These are phyloP conservation scores for Drosophila melanocephala DNA, from an alignment of 2,888 invertebrate species.

Conservation along the genomic window DNA sequence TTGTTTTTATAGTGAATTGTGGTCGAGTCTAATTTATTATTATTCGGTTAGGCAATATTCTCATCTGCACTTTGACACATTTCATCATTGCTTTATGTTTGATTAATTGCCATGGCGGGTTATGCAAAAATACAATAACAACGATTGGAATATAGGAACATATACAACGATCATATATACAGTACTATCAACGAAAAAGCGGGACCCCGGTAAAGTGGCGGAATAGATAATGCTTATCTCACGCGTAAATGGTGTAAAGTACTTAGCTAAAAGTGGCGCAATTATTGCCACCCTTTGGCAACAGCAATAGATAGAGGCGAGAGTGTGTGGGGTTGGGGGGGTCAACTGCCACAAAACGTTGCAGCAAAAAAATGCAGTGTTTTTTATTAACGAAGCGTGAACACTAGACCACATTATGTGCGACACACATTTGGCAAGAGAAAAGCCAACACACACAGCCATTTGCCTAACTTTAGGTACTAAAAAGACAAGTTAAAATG, in stretches of 20 bases:
- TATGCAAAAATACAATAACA: slow-evolving; percentile 37
- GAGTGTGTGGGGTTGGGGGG: neutral
- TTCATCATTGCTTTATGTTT: slow-evolving; percentile 37
- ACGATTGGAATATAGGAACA: slow-evolving; percentile 15
- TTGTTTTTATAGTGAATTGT: neutral
- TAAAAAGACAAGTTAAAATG: slow-evolving; percentile 21
- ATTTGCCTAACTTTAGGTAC: slow-evolving; percentile 58
- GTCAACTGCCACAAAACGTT: slow-evolving; percentile 34
- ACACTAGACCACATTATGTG: slow-evolving; percentile 79
- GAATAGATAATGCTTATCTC: slow-evolving; percentile 69
- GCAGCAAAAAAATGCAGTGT: slow-evolving; percentile 40
- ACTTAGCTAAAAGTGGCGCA: slow-evolving; percentile 64
- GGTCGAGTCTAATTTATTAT: neutral
- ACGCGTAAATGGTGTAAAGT: slow-evolving; percentile 67
- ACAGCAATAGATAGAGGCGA: neutral
- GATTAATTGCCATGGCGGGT: slow-evolving; percentile 48
- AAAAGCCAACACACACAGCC: slow-evolving; percentile 21
- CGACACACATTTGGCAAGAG: slow-evolving; percentile 69
- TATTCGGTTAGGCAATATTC: slow-evolving; percentile 37
- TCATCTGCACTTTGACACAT: slow-evolving; percentile 47
- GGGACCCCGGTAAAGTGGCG: neutral
- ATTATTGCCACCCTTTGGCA: slow-evolving; percentile 42
- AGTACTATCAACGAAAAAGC: neutral
- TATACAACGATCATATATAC: slow-evolving; percentile 27
- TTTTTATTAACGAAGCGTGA: slow-evolving; percentile 75